A percentile compares a stretch with the other conserved stretches of the same genome.
Conservation (phyloP, 2,113 vertebrate genomes). For the Nematolebias whitei region DNA sequence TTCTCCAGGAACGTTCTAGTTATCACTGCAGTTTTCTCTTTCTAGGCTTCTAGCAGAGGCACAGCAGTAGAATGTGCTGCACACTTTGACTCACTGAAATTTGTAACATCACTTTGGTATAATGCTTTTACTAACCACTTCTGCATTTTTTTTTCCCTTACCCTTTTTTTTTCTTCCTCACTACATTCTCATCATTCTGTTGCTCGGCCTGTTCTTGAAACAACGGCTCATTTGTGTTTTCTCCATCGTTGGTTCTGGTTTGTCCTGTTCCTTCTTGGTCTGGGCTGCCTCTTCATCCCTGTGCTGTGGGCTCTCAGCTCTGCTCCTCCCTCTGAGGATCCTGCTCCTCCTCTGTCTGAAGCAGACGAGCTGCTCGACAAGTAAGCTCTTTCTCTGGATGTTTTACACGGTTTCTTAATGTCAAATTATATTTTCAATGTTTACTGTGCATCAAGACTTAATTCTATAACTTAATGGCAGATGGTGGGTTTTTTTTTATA, state of each 20-base stretch:
- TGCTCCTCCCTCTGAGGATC: constrained; percentile 85
- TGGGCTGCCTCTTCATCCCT: constrained; percentile 39
- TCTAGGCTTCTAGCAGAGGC: too few relatives aligned
- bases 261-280: constrained; percentile 3
- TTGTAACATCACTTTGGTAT: constrained; percentile 32
- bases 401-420: neutral
- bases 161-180: neutral
- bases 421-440: too few relatives aligned
- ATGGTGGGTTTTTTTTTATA: too few relatives aligned
- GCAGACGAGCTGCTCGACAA: constrained; percentile 93
- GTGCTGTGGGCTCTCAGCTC: constrained; percentile 73
- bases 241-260: constrained; percentile 20
- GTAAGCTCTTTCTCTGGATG: constrained; percentile 78
- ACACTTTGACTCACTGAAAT: neutral
- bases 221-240: constrained; percentile 7
- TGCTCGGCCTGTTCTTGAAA: neutral
- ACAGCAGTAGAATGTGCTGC: neutral
- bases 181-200: neutral
- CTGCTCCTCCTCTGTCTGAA: constrained; percentile 88
- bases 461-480: too few relatives aligned
- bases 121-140: constrained; percentile 70
- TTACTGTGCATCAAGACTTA: too few relatives aligned
- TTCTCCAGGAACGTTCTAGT: too few relatives aligned
- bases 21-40: too few relatives aligned
- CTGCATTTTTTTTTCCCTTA: constrained; percentile 35